Conservation (phyloP, 92 coral and sea anemone species). For the Meandrina meandrites region DNA sequence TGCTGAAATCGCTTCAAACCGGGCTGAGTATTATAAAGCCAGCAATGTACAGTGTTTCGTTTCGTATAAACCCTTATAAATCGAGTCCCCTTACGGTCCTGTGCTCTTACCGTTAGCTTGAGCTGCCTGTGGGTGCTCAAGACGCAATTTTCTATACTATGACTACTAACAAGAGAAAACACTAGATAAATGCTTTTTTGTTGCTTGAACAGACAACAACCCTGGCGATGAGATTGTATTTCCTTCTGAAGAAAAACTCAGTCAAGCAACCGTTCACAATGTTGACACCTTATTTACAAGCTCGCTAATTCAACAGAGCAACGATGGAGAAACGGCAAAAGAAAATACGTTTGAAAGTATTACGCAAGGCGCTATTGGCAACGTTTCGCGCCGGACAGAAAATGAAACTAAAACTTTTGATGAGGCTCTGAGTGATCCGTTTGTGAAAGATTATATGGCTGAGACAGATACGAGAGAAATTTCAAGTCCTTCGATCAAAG, state of each 20-base stretch:
- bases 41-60: too few relatives aligned
- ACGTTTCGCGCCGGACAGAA: not conserved
- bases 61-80: too few relatives aligned
- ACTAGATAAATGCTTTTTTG: too few relatives aligned
- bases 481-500: not conserved
- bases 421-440: not conserved
- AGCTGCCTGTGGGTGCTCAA: too few relatives aligned
- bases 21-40: too few relatives aligned
- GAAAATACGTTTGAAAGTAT: not conserved
- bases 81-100: too few relatives aligned
- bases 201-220: not conserved
- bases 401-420: not conserved
- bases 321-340: not conserved
- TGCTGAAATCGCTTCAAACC: too few relatives aligned
- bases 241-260: not conserved
- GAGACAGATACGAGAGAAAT: not conserved
- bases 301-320: too few relatives aligned
- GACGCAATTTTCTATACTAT: too few relatives aligned
- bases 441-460: too few relatives aligned
- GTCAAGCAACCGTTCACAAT: not conserved
- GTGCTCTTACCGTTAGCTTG: too few relatives aligned
- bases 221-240: not conserved
- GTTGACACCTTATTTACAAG: not conserved
- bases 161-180: too few relatives aligned
- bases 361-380: not conserved